Evolutionary conservation across 2,797 vertebrate genomes (phyloP), one percentile per base, ranked within the genome.

Genomic region (Rhyacichthys aspro): DNA sequence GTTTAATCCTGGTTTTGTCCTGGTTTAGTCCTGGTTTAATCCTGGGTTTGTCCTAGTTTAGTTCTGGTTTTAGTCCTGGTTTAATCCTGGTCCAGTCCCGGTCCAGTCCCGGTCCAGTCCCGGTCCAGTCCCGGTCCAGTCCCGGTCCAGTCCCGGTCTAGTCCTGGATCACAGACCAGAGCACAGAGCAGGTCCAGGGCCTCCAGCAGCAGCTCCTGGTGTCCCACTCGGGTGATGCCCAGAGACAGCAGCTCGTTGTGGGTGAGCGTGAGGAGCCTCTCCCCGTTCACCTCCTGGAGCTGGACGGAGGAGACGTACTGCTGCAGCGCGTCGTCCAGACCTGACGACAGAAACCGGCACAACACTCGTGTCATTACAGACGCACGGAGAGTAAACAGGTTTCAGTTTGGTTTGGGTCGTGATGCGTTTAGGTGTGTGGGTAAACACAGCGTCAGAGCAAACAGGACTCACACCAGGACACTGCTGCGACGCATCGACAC

Each of bases 141-240:
- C 47, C 47, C 3, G 9, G 23, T 28, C 3, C 3, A 28, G 23
- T 2, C 23, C 23, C 7, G 23, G 32, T 49, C 2, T 1, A 34
- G 47, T 36, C 39, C 47, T 49, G n/a, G 3, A n/a, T n/a, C 2
- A 39, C 95, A 91, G 59, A 98, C 96, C 96, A 98, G 89, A 9
- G 96, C 95, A 55, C 96, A 96, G 34, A 98, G 94, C 66, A 98
- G 94, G 74, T 98, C 97, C 54, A 97, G 93, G 1, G 96, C 95
- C 86, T 98, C 97, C 76, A 98, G 88, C 67, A 98, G 89, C 43
- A 99, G 93, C 72, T 99, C 96, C 87, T 99, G 97, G 79, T 99
- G 96, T 46, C 96, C 96, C 0, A 98, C 94, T 3, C 95, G 88
- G 0, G 89, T 84, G 74, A 98, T 82, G 0, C 94, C 94, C 68